Evolutionary conservation across 2,888 invertebrate species (phyloP), one percentile per base, ranked within the genome.

Genomic region (Meganola albula): DNA sequence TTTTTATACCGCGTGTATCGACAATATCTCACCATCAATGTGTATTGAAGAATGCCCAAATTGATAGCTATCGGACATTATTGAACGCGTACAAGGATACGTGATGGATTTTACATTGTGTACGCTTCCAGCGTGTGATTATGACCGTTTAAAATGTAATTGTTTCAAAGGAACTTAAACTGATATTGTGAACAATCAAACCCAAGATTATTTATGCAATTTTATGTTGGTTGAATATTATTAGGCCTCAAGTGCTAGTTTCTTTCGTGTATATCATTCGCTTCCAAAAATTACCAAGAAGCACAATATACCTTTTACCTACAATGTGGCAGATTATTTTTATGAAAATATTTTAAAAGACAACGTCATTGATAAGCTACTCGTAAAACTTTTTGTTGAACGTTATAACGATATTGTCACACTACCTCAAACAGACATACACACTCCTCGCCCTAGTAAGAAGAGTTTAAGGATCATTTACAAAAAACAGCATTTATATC

Each of bases 401-500:
- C n/a, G n/a, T n/a, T n/a, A n/a, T n/a, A n/a, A n/a, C n/a, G n/a
- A n/a, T n/a, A n/a, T n/a, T n/a, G n/a, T n/a, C n/a, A n/a, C n/a
- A n/a, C n/a, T n/a, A n/a, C n/a, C n/a, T n/a, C n/a, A n/a, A n/a
- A n/a, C n/a, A n/a, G n/a, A n/a, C n/a, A n/a, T n/a, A n/a, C n/a
- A n/a, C n/a, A n/a, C n/a, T n/a, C n/a, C n/a, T n/a, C 56, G 53
- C 57, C 61, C 58, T 56, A 60, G 57, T 53, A 65, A 62, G 58
- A 59, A 64, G 52, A 53, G 45, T 41, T 47, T 36, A 53, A 37
- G 48, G 42, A 55, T 46, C n/a, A 48, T 58, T 54, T 54, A 68
- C 62, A 79, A 76, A 76, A 78, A 74, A 60, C 56, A 55, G 71
- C 69, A 71, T 75, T 70, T 73, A 77, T 70, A 71, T 63, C 58